phyloP scores from a whole-genome alignment of 2,113 vertebrate species.

The Cervus canadensis region DNA sequence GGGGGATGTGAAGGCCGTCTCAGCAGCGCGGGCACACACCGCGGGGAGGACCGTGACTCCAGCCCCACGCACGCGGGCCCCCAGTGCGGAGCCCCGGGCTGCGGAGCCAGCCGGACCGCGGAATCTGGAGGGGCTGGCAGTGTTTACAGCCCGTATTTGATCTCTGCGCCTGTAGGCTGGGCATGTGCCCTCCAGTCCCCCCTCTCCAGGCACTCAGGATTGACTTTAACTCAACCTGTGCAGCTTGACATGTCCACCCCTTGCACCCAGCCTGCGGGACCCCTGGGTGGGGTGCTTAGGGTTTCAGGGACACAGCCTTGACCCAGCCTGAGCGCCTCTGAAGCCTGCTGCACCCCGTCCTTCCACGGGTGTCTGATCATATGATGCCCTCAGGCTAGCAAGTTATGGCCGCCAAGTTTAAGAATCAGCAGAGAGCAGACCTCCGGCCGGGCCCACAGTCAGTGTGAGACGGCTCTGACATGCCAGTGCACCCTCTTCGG shows the following conservation, averaged over 20 bases:
- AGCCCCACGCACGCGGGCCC: neutral
- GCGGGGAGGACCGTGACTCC: neutral
- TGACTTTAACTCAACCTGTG: neutral
- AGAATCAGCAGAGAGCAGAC: neutral
- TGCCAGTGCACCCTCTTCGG: neutral
- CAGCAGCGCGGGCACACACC: too few relatives aligned
- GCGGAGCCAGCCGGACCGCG: fast-evolving
- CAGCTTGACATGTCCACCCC: neutral
- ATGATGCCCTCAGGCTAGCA: neutral
- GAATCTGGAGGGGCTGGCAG: neutral
- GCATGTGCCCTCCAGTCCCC: neutral
- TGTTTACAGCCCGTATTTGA: neutral
- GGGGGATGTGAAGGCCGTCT: neutral
- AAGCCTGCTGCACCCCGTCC: neutral
- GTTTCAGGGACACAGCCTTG: neutral
- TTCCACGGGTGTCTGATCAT: neutral
- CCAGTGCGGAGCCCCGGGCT: neutral
- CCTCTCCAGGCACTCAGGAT: neutral
- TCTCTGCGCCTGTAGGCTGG: neutral
- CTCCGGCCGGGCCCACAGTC: fast-evolving
- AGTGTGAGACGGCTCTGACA: neutral
- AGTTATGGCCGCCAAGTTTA: neutral
- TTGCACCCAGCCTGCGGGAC: neutral
- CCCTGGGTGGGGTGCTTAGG: neutral
- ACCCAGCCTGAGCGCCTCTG: neutral